These are phyloP conservation scores for Chromoteleia sp. DNA, from an alignment of 2,888 invertebrate genomes.

Conservation along the genomic window DNA sequence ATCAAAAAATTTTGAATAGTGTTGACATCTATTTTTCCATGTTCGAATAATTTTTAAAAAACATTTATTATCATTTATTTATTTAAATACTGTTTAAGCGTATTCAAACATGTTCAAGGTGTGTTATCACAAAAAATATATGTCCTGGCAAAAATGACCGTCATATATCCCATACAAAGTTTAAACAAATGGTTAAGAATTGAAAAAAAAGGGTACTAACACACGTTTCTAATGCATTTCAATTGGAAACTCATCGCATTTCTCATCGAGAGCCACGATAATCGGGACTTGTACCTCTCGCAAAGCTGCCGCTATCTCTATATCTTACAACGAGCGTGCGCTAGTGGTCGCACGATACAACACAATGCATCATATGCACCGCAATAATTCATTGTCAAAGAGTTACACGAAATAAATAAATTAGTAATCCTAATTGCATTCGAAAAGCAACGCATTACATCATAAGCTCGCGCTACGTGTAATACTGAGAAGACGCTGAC, in stretches of 20 bases:
- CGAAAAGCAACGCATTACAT: constrained; percentile 64
- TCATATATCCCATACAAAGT: no score
- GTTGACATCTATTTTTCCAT: no score
- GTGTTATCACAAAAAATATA: no score
- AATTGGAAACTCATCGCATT: not conserved
- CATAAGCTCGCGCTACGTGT: constrained; percentile 54
- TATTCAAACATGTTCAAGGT: no score
- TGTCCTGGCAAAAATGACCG: no score
- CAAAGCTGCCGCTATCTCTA: constrained; percentile 29
- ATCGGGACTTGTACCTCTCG: constrained; percentile 8
- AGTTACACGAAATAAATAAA: constrained; percentile 57
- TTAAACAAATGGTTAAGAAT: no score
- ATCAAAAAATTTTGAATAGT: no score
- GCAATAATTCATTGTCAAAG: constrained; percentile 14
- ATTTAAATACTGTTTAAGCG: no score
- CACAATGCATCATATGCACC: constrained; percentile 8
- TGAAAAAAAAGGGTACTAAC: no score
- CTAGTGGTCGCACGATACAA: not conserved
- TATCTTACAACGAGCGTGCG: constrained; percentile 49
- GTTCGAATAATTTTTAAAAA: no score
- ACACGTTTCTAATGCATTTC: no score
- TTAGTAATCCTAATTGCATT: constrained; percentile 47
- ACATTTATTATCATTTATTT: no score
- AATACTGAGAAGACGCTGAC: constrained; percentile 62
- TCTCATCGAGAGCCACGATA: constrained; percentile 9